These are phyloP conservation scores for Bombus pascuorum DNA, from an alignment of 1,140 invertebrate species.

Conservation along the genomic window DNA sequence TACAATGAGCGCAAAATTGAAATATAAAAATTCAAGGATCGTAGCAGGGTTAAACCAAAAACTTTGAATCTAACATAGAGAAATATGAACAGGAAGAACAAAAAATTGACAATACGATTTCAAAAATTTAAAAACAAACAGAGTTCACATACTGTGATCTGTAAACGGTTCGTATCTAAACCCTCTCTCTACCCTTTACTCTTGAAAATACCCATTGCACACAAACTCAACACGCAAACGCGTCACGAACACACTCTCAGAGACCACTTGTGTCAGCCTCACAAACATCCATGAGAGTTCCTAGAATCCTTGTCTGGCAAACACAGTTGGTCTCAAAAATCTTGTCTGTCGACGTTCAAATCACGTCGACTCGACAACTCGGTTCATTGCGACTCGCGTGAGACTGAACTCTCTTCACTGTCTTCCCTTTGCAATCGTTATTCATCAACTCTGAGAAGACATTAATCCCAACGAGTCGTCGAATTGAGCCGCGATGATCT, in stretches of 20 bases:
- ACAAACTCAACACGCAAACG: not conserved
- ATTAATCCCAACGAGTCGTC: not conserved
- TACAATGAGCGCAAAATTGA: too few species aligned
- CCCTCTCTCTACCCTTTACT: not conserved
- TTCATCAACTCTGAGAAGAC: not conserved
- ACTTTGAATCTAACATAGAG: too few species aligned
- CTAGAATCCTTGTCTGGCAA: not conserved
- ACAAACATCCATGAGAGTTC: not conserved
- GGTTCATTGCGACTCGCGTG: not conserved
- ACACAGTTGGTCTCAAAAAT: not conserved
- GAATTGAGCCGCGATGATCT: slow-evolving; percentile 44
- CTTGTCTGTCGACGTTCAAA: not conserved
- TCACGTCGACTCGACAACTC: not conserved
- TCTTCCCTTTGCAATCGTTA: too few species aligned
- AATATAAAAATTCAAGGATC: too few species aligned
- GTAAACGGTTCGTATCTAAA: not conserved
- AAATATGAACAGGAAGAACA: too few species aligned
- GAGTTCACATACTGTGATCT: too few species aligned
- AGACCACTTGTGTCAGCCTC: not conserved
- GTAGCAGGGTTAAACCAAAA: too few species aligned
- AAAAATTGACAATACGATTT: too few species aligned
- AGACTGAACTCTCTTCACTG: too few species aligned
- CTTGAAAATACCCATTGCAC: not conserved
- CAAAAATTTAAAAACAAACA: too few species aligned
- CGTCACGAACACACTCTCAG: not conserved